phyloP scores from a whole-genome alignment of 2,797 vertebrate species.

The Megalops cyprinoides region DNA sequence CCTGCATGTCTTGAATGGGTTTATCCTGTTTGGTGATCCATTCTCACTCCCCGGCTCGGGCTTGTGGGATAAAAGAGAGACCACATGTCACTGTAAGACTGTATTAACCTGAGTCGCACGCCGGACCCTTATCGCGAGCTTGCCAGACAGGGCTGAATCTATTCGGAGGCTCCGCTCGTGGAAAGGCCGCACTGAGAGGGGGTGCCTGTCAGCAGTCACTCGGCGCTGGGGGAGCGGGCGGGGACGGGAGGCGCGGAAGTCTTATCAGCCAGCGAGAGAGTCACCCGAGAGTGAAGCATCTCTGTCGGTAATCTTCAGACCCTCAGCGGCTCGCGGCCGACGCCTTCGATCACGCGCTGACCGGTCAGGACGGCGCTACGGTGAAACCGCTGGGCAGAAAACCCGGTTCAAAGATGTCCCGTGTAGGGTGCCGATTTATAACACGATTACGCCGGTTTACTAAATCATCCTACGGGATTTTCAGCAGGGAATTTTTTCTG shows the following conservation, averaged over 20 bases:
- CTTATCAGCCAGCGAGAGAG: background rate
- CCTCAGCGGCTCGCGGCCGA: background rate
- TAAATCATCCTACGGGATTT: background rate
- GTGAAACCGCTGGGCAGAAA: background rate
- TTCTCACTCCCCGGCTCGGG: background rate
- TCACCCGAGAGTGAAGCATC: background rate
- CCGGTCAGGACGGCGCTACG: background rate
- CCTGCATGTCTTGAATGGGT: slow-evolving; percentile 43
- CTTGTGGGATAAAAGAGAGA: slow-evolving; percentile 32
- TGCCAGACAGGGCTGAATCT: slow-evolving; percentile 55
- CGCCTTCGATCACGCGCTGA: background rate
- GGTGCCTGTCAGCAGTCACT: background rate
- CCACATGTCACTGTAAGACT: slow-evolving; percentile 53
- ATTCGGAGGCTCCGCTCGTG: slow-evolving; percentile 52
- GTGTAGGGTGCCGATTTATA: background rate
- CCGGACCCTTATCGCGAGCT: slow-evolving; percentile 43
- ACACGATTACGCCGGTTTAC: background rate
- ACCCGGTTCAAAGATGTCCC: background rate
- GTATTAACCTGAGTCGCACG: slow-evolving; percentile 62
- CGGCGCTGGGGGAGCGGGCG: background rate
- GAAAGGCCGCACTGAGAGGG: slow-evolving; percentile 47
- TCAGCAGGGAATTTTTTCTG: too few relatives aligned
- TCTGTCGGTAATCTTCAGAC: background rate
- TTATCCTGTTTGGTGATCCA: slow-evolving; percentile 36
- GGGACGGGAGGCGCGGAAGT: background rate